Conservation (phyloP, 2,113 vertebrate genomes). For the Ciconia boyciana region DNA sequence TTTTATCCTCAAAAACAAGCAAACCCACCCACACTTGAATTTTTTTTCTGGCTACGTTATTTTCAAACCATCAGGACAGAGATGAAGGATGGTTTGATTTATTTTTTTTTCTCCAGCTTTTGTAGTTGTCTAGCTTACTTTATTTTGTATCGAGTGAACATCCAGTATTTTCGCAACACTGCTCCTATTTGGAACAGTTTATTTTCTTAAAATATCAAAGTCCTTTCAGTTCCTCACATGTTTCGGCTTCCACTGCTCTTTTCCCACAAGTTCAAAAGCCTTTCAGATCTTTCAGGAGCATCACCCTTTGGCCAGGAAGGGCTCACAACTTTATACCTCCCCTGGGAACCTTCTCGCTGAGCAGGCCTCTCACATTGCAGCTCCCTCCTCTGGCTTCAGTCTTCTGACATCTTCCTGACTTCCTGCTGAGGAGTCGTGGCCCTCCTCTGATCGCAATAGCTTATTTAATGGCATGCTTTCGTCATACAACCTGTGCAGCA, state of each 20-base stretch:
- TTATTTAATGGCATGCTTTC: neutral
- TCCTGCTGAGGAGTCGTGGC: neutral
- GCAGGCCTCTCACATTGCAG: neutral
- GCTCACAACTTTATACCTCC: neutral
- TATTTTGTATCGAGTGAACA: neutral
- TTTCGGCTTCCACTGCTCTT: neutral
- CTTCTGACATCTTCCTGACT: neutral
- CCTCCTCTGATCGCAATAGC: neutral
- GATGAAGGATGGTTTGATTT: neutral
- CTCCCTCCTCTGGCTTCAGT: neutral
- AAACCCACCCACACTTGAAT: neutral
- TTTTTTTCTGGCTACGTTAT: neutral
- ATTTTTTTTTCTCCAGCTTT: neutral
- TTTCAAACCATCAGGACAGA: conserved; percentile 5
- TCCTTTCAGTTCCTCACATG: neutral
- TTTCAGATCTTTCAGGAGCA: neutral
- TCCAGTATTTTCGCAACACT: neutral
- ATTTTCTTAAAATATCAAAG: conserved; percentile 26
- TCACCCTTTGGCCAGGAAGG: neutral
- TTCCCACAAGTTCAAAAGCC: neutral
- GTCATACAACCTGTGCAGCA: neutral
- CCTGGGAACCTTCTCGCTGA: neutral
- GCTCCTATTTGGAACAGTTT: neutral
- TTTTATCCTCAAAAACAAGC: conserved; percentile 27
- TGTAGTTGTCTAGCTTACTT: neutral